These are phyloP conservation scores for Elysia chlorotica DNA, from an alignment of 1,140 invertebrate species.

Conservation along the genomic window DNA sequence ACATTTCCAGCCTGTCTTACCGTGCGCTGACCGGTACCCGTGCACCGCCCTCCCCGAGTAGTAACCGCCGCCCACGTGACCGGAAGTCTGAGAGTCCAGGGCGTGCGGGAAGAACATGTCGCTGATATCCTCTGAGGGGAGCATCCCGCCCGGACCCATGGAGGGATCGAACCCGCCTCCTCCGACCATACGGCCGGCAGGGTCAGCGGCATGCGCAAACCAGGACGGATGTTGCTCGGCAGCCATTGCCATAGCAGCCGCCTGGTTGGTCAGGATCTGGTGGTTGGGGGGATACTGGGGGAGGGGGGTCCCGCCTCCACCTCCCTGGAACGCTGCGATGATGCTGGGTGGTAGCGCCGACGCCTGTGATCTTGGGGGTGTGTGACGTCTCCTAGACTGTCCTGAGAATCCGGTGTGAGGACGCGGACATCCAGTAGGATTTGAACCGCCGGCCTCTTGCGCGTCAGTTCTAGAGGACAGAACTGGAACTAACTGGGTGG, in stretches of 20 bases:
- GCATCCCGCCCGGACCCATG: slow-evolving; percentile 25
- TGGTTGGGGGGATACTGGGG: slow-evolving; percentile 3
- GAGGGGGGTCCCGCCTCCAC: too few species aligned
- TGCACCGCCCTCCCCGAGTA: slow-evolving; percentile 34
- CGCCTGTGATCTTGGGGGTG: too few species aligned
- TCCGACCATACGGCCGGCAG: slow-evolving; percentile 33
- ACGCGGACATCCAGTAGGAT: too few species aligned
- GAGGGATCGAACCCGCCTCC: slow-evolving; percentile 28
- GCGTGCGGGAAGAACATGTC: slow-evolving; percentile 47
- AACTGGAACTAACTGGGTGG: too few species aligned
- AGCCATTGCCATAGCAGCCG: slow-evolving; percentile 30
- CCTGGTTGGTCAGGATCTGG: too few species aligned
- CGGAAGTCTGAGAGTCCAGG: slow-evolving; percentile 34
- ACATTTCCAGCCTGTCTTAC: slow-evolving; percentile 31
- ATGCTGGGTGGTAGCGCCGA: too few species aligned
- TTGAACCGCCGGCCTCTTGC: too few species aligned
- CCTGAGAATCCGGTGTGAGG: too few species aligned
- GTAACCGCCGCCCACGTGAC: slow-evolving; percentile 35
- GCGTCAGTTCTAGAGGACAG: too few species aligned
- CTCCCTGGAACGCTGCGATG: too few species aligned
- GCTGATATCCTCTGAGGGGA: slow-evolving; percentile 45
- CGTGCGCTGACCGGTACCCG: slow-evolving; percentile 37
- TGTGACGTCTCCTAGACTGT: too few species aligned
- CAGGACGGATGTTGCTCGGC: slow-evolving; percentile 37
- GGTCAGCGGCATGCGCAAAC: slow-evolving; percentile 32